Percentiles rank a stretch among this genome's conserved stretches.
These are phyloP conservation scores for Scaeva pyrastri DNA, from an alignment of 2,888 invertebrate species.

Conservation along the genomic window DNA sequence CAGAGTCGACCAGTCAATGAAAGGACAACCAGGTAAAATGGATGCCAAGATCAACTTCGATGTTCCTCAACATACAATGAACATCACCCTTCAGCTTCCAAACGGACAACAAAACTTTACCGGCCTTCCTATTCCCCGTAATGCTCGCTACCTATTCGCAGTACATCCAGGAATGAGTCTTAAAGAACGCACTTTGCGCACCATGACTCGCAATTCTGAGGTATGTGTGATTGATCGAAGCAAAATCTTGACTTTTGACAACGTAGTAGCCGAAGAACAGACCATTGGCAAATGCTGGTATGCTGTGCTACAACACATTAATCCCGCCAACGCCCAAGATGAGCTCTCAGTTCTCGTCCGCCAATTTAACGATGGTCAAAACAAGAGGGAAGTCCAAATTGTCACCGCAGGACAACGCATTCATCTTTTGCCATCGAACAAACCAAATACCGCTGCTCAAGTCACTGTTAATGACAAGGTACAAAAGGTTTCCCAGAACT, in stretches of 20 bases:
- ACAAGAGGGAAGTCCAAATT: constrained; percentile 84
- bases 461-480: constrained; percentile 82
- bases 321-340: constrained; percentile 79
- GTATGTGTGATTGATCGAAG: constrained; percentile 87
- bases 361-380: constrained; percentile 76
- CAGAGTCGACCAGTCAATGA: constrained; percentile 84
- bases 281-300: constrained; percentile 86
- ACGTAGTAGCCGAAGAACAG: constrained; percentile 85
- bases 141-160: constrained; percentile 83
- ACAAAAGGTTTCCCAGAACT: constrained; percentile 79
- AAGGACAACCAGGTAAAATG: constrained; percentile 84
- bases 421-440: constrained; percentile 76
- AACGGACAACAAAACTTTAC: constrained; percentile 82
- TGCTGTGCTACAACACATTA: constrained; percentile 85
- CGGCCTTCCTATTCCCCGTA: constrained; percentile 84
- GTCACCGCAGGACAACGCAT: constrained; percentile 81
- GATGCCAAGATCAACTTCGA: constrained; percentile 84
- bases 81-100: constrained; percentile 84
- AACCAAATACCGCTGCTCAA: constrained; percentile 63
- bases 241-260: constrained; percentile 87
- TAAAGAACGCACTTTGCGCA: constrained; percentile 80
- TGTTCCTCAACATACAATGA: constrained; percentile 84
- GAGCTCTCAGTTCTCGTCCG: constrained; percentile 83
- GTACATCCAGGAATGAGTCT: constrained; percentile 83
- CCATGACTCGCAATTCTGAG: constrained; percentile 77